Percentiles rank a stretch among this genome's conserved stretches.
Evolutionary conservation across 2,113 vertebrate genomes (phyloP).

Genomic region (Verasper variegatus): DNA sequence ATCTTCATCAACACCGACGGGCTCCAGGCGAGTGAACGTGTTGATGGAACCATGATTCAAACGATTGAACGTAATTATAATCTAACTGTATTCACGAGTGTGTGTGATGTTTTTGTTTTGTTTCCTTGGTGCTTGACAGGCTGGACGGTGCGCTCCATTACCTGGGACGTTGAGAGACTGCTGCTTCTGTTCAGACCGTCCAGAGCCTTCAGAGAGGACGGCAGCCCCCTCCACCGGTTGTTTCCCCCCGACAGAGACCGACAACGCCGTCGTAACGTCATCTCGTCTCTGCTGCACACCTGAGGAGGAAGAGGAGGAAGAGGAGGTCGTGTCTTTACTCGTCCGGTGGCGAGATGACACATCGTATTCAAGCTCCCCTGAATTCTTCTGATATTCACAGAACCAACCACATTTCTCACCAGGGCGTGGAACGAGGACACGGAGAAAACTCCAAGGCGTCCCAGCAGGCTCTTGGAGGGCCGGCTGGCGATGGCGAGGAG

Average conservation of each 20-base stretch:
- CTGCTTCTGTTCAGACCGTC: slow-evolving; percentile 78
- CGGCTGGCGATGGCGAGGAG: slow-evolving; percentile 90
- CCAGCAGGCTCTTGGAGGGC: slow-evolving; percentile 89
- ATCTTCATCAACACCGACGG: background rate
- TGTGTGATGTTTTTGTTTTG: too few relatives aligned
- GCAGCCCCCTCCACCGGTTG: slow-evolving; percentile 84
- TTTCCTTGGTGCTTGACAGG: too few relatives aligned
- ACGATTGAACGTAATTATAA: too few relatives aligned
- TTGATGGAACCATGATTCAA: too few relatives aligned
- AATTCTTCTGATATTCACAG: background rate
- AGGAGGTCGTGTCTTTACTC: background rate
- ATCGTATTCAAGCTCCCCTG: too few relatives aligned
- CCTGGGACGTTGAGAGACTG: slow-evolving; percentile 84
- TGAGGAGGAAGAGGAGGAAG: slow-evolving; percentile 57
- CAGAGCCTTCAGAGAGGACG: slow-evolving; percentile 89
- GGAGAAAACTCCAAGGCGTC: slow-evolving; percentile 91
- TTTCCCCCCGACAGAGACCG: slow-evolving; percentile 82
- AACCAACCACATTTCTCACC: slow-evolving; percentile 70
- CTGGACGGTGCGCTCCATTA: slow-evolving; percentile 49
- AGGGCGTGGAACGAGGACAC: slow-evolving; percentile 95
- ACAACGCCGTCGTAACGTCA: slow-evolving; percentile 83
- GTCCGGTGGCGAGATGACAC: background rate
- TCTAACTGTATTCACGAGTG: too few relatives aligned
- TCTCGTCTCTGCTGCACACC: slow-evolving; percentile 92
- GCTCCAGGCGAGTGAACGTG: too few relatives aligned